Percentiles rank a stretch among this genome's conserved stretches.
Evolutionary conservation across 2,113 vertebrate genomes (phyloP).

Genomic region (Festucalex cinctus): DNA sequence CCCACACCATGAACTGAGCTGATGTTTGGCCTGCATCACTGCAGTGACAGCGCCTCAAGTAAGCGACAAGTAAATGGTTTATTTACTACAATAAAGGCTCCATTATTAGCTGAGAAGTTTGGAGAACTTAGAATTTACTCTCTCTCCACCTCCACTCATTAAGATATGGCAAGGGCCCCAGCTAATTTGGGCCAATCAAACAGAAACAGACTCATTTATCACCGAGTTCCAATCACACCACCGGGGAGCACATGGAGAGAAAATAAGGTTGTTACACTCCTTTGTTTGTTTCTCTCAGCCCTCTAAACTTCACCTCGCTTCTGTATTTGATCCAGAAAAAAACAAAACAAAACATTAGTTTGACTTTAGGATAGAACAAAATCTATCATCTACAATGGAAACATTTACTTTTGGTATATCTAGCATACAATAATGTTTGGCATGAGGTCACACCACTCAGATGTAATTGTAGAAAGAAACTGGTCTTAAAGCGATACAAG

Average conservation of each 20-base stretch:
- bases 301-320: constrained; percentile 6
- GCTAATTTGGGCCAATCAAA: constrained; percentile 56
- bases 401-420: constrained; percentile 4
- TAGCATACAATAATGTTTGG: background rate
- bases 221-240: constrained; percentile 51
- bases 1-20: constrained; percentile 20
- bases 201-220: constrained; percentile 58
- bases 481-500: no score
- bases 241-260: constrained; percentile 56
- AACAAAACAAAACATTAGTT: constrained; percentile 28
- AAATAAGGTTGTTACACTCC: constrained; percentile 43
- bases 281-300: constrained; percentile 39
- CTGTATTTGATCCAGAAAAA: constrained; percentile 45
- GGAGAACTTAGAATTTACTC: background rate
- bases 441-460: no score
- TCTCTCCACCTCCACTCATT: constrained; percentile 2
- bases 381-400: constrained; percentile 6
- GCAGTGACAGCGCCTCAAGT: constrained; percentile 27
- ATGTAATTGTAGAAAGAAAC: no score
- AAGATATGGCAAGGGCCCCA: constrained; percentile 26
- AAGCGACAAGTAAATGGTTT: constrained; percentile 33
- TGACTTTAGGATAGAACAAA: constrained; percentile 35
- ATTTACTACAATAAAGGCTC: constrained; percentile 51
- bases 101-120: constrained; percentile 31
- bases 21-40: constrained; percentile 25